Base-by-base conservation (phyloP, 2,113 vertebrate genomes). In the Carettochelys insculpta region DNA sequence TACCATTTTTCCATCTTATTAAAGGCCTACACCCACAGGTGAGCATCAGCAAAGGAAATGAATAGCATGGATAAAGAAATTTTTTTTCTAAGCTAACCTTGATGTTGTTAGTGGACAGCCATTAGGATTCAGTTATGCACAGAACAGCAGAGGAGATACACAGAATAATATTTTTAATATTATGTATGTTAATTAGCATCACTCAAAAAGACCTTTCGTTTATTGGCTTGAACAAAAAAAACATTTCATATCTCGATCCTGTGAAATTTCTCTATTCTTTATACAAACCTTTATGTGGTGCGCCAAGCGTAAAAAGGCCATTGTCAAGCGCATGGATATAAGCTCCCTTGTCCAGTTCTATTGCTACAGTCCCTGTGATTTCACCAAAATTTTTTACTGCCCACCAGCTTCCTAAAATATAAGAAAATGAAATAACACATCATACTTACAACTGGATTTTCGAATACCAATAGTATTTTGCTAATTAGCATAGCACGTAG, bases 321-420 rank as follows among this genome's bases (percentile, higher is more conserved):
- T 98, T 99, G 95, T 99, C 99, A 11, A 99, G 97, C 10, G 99
- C 99, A 75, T 99, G 99, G 80, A 99, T 97, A 77, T 99, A 99
- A 2, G 99, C 97, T 94, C 98, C 98, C 97, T 97, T 98, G 94
- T 99, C 98, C 99, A 99, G 99, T 97, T 99, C 99, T 95, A 99
- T 98, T 31, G 99, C 98, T 92, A 99, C 98, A 1, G 97, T 98
- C 93, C 99, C 99, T 38, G 98, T 98, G 94, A 99, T 98, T 85
- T 99, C 99, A 86, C 98, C 99, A 1, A 99, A 98, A 90, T 96
- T 97, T 86, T 94, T 97, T 82, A 99, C 84, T 13, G 97, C 96
- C 99, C 99, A 99, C 99, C 99, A 99, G 41, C 98, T 98, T 89
- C 98, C 99, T 99, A 91, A 79, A 95, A 94, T 27, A 90, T 6